Base-by-base conservation (phyloP, 2,888 invertebrate genomes). In the Napeogenes sylphis region DNA sequence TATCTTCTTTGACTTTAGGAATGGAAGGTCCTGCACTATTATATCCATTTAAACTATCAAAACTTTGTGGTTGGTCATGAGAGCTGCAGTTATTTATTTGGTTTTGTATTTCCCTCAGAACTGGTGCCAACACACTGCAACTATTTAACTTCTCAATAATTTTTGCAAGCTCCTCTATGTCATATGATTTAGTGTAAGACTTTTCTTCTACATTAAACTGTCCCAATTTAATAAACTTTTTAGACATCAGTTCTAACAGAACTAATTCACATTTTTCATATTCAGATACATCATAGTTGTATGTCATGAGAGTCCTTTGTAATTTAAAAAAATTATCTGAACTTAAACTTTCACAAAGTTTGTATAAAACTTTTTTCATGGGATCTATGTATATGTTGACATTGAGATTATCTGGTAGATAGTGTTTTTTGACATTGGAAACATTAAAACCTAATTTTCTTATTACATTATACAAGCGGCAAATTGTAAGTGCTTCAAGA, bases 401-500 rank as follows among this genome's bases (percentile, higher is more conserved):
- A 68, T 74, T 63, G 12, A 81, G 66, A 64, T 77, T 78, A n/a
- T 81, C 75, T 14, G 79, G 78, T 57, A 80, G 70, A 67, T 82
- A 90, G 65, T 80, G 73, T 67, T 70, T 74, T 67, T 81, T 83
- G 2, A 87, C 72, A 58, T 62, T 70, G 1, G 75, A 45, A 2
- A 86, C 78, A 67, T 84, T 67, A 45, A 87, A 79, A 2, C 88
- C 89, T 13, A 90, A 70, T 75, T 87, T 89, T 62, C 79, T 81
- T 47, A 90, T 80, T 12, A 88, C 69, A 21, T 75, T 75, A 66
- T 81, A 79, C 2, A 87, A 73, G 66, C 88, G 84, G 63, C 89
- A 89, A 62, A 85, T 77, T 13, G 81, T 69, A 3, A 90, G 77
- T 4, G 87, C 87, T 75, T 90, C 90, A n/a, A 90, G 65, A 61